phyloP scores from a whole-genome alignment of 2,797 vertebrate genomes.

The Discoglossus pictus region DNA sequence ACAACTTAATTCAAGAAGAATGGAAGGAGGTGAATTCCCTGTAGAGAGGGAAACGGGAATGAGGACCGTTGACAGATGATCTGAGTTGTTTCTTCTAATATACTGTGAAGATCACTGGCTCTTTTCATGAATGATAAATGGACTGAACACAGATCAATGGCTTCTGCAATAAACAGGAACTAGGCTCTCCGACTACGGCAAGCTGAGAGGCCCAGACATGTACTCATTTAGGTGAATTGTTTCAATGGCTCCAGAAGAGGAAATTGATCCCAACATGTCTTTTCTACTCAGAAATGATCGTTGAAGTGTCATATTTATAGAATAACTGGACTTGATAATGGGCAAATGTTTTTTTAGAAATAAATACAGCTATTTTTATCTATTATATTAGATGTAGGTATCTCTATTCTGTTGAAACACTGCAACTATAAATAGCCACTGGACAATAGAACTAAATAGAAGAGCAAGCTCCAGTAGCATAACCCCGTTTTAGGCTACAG shows the following conservation, averaged over 20 bases:
- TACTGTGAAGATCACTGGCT: constrained; percentile 90
- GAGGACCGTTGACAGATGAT: constrained; percentile 87
- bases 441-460: too few relatives aligned
- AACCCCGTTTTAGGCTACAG: too few relatives aligned
- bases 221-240: constrained; percentile 70
- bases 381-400: too few relatives aligned
- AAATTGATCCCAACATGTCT: constrained; percentile 67
- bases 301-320: too few relatives aligned
- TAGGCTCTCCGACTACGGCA: constrained; percentile 68
- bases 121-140: constrained; percentile 91
- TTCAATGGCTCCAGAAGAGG: constrained; percentile 63
- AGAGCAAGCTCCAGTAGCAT: too few relatives aligned
- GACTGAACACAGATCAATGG: constrained; percentile 87
- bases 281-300: too few relatives aligned
- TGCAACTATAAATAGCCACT: too few relatives aligned
- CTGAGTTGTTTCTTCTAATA: constrained; percentile 90
- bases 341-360: too few relatives aligned
- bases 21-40: constrained; percentile 84
- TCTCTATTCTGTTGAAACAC: too few relatives aligned
- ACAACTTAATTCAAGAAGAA: constrained; percentile 87
- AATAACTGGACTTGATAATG: too few relatives aligned
- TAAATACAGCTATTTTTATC: too few relatives aligned
- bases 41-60: constrained; percentile 84
- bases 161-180: constrained; percentile 77
- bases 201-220: constrained; percentile 62